A percentile compares a stretch with the other conserved stretches of the same genome.
Conservation (phyloP, 2,797 vertebrate genomes). For the Oreonectes daqikongensis region DNA sequence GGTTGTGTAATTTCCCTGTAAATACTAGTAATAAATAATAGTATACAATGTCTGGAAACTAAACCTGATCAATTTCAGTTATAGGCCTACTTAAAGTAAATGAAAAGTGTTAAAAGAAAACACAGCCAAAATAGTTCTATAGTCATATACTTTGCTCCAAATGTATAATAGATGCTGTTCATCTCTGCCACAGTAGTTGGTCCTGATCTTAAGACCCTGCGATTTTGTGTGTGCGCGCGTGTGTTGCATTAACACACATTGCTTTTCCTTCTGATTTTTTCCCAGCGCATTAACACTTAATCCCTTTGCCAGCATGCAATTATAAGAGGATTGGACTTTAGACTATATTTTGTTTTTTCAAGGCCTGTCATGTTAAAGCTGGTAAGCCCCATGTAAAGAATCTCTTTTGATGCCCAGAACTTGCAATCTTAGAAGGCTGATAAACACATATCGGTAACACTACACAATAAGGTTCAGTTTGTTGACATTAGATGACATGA, state of each 20-base stretch:
- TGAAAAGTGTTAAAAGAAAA: no score
- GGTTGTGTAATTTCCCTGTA: background rate
- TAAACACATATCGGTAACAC: slow-evolving; percentile 14
- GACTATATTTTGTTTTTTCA: slow-evolving; percentile 62
- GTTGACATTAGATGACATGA: no score
- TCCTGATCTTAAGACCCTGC: slow-evolving; percentile 17
- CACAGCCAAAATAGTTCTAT: no score
- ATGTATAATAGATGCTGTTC: background rate
- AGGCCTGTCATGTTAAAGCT: slow-evolving; percentile 73
- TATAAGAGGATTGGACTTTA: slow-evolving; percentile 69
- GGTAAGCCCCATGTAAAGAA: slow-evolving; percentile 69
- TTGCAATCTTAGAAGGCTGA: slow-evolving; percentile 63
- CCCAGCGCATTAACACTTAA: slow-evolving; percentile 76
- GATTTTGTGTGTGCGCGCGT: slow-evolving; percentile 45
- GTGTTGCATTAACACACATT: slow-evolving; percentile 66
- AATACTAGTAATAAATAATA: background rate
- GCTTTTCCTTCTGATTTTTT: slow-evolving; percentile 42
- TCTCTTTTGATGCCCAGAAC: slow-evolving; percentile 69
- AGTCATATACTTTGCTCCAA: background rate
- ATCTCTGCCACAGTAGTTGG: slow-evolving; percentile 4
- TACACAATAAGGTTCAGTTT: no score
- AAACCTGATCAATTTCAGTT: background rate
- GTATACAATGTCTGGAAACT: background rate
- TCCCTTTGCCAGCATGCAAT: slow-evolving; percentile 79
- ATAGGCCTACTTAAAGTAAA: no score